Evolutionary conservation across 1,140 invertebrate species (phyloP).

Genomic region (Drosophila rufa): DNA sequence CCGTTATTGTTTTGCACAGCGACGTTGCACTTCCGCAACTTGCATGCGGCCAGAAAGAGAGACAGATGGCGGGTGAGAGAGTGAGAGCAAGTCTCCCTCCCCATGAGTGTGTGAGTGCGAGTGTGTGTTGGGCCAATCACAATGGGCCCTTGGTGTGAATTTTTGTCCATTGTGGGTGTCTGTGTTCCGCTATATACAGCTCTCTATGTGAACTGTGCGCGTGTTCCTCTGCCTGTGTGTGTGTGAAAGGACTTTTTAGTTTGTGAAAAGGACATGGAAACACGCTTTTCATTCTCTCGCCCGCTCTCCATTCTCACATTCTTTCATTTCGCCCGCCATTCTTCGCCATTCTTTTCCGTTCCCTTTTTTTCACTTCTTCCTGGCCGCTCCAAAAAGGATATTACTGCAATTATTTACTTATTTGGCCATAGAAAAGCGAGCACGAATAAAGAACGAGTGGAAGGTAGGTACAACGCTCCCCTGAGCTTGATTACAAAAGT

Average conservation of each 20-base stretch:
- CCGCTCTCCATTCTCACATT: conserved; percentile 65
- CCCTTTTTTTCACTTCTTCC: conserved; percentile 42
- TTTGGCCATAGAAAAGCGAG: conserved; percentile 77
- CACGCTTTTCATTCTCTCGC: conserved; percentile 75
- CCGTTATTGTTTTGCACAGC: conserved; percentile 78
- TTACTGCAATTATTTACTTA: conserved; percentile 84
- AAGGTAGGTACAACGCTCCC: conserved; percentile 44
- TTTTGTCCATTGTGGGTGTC: conserved; percentile 82
- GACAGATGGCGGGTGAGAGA: conserved; percentile 20
- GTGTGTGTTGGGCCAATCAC: conserved; percentile 73
- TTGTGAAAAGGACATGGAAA: conserved; percentile 82
- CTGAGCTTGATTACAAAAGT: conserved; percentile 36
- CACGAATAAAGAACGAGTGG: conserved; percentile 54
- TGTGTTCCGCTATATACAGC: conserved; percentile 76
- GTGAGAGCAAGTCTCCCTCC: conserved; percentile 15
- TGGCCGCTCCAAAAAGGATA: conserved; percentile 76
- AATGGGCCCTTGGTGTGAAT: conserved; percentile 80
- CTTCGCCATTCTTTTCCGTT: conserved; percentile 51
- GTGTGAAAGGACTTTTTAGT: conserved; percentile 80
- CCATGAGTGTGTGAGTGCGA: conserved; percentile 16
- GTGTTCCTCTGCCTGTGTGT: conserved; percentile 38
- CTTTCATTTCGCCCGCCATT: conserved; percentile 68
- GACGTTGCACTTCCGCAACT: conserved; percentile 75
- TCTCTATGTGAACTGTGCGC: conserved; percentile 54
- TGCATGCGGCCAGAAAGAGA: conserved; percentile 42